Evolutionary conservation across 2,113 vertebrate genomes (phyloP), one percentile per base, ranked within the genome.

Genomic region (Candoia aspera): DNA sequence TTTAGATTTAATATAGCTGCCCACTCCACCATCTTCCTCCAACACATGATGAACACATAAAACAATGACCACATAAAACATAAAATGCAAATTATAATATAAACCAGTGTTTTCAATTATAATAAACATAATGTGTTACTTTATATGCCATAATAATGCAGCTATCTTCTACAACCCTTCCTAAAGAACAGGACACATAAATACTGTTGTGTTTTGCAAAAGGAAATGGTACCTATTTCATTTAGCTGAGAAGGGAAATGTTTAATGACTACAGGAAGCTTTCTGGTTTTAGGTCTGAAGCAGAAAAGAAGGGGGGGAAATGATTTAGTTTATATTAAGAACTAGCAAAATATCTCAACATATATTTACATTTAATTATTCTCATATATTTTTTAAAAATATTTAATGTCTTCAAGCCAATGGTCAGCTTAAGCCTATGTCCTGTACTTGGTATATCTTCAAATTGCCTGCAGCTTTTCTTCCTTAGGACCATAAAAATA

Each of bases 361-460:
- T 96, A 91, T 95, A 92, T 93, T 91, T 97, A 93, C 92, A 96
- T 94, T 87, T 87, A 94, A 95, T 97, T 95, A 93, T 95, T 95
- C 96, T 95, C 96, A 60, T n/a, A n/a, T n/a, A n/a, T n/a, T n/a
- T n/a, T n/a, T n/a, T n/a, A n/a, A n/a, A n/a, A n/a, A n/a, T n/a
- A n/a, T n/a, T n/a, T 91, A 94, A 95, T 94, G 96, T 95, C 96
- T 95, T 94, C 96, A 97, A 49, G 97, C 57, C 95, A 95, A 96
- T 96, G 96, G 96, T 95, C 95, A 97, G 96, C 96, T 96, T 95
- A 98, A 98, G 98, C 97, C 97, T 97, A 97, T n/a, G n/a, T n/a
- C n/a, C n/a, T n/a, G n/a, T n/a, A n/a, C n/a, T n/a, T 97, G 95
- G 93, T 97, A 96, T 97, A 98, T 97, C 90, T 96, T 97, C 96